Conservation (phyloP, 2,113 vertebrate genomes). For the Acrocephalus arundinaceus region DNA sequence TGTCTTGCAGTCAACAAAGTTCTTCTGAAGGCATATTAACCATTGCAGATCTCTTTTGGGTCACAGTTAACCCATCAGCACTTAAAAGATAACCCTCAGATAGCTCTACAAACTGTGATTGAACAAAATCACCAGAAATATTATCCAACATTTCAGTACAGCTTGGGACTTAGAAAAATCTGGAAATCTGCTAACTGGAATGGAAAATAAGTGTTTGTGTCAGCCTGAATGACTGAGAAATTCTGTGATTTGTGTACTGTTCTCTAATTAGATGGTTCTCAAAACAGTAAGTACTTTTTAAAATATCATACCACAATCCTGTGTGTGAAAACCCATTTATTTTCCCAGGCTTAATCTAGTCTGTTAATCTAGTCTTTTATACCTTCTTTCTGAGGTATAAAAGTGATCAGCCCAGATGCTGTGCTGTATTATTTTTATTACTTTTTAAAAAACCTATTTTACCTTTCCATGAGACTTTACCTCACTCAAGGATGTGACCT, state of each 20-base stretch:
- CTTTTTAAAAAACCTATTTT: neutral
- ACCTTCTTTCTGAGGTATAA: neutral
- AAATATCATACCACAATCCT: neutral
- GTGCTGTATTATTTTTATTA: neutral
- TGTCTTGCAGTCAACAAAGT: neutral
- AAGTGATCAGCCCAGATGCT: neutral
- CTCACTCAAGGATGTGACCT: neutral
- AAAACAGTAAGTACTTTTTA: neutral
- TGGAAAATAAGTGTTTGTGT: neutral
- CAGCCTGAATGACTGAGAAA: neutral
- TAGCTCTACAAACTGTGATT: neutral
- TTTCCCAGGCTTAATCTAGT: neutral
- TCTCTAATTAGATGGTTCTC: neutral
- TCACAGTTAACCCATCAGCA: neutral
- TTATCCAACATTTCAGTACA: neutral
- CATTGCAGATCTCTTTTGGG: neutral
- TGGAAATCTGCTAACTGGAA: neutral
- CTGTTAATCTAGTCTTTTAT: neutral
- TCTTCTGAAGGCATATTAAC: neutral
- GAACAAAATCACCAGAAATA: neutral
- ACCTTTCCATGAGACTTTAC: neutral
- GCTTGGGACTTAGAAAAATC: neutral
- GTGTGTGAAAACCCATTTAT: neutral
- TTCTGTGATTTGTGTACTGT: neutral
- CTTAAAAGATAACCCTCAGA: neutral